phyloP scores from a whole-genome alignment of 2,888 invertebrate genomes.

The Sarcophaga caerulescens region DNA sequence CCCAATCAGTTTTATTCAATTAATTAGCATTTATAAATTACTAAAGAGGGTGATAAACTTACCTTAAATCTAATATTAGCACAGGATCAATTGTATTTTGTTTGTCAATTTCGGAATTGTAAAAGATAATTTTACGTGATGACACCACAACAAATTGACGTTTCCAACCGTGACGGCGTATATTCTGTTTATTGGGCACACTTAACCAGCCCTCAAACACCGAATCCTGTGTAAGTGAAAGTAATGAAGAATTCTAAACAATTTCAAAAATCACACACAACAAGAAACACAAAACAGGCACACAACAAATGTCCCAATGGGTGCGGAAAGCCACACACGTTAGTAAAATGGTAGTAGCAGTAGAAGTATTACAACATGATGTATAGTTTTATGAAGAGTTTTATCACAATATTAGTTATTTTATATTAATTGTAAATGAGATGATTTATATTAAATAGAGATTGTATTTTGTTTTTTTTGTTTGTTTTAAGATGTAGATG shows the following conservation, averaged over 20 bases:
- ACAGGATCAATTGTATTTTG: slow-evolving; percentile 94
- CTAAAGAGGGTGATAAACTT: slow-evolving; percentile 74
- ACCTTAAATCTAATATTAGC: slow-evolving; percentile 97
- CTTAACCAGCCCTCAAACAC: slow-evolving; percentile 98
- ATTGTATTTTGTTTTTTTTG: neutral
- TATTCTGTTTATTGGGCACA: slow-evolving; percentile 97
- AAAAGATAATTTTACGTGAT: slow-evolving; percentile 98
- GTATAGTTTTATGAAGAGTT: neutral
- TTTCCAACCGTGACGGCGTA: slow-evolving; percentile 97
- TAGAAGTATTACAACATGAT: slow-evolving; percentile 18
- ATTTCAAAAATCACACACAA: slow-evolving; percentile 19
- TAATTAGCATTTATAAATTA: neutral
- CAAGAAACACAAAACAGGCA: neutral
- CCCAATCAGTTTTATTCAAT: too few species aligned
- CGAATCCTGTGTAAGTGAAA: slow-evolving; percentile 83
- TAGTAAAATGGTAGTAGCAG: slow-evolving; percentile 27
- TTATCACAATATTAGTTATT: neutral
- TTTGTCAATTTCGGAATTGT: slow-evolving; percentile 96
- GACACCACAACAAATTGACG: slow-evolving; percentile 98
- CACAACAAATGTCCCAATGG: slow-evolving; percentile 6
- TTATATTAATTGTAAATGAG: slow-evolving; percentile 25
- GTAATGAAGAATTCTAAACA: slow-evolving; percentile 75
- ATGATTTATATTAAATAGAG: slow-evolving; percentile 30
- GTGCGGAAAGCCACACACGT: neutral
- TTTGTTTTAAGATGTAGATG: slow-evolving; percentile 44